These are phyloP conservation scores for Hydropsyche tenuis DNA, from an alignment of 1,140 invertebrate species.

Conservation along the genomic window DNA sequence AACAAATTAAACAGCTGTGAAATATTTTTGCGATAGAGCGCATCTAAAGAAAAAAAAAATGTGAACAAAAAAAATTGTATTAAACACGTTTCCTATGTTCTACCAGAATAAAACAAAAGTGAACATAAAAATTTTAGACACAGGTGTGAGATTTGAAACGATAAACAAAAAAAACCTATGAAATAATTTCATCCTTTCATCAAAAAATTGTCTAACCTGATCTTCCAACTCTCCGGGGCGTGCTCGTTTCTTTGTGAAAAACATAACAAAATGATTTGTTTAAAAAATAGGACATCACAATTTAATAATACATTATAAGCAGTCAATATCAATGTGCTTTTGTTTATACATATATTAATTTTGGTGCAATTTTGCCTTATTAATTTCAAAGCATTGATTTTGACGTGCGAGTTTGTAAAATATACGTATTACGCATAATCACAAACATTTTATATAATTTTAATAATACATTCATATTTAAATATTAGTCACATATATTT, in stretches of 20 bases:
- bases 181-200: conserved; percentile 25
- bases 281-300: conserved; percentile 30
- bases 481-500: conserved; percentile 22
- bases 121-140: conserved; percentile 39
- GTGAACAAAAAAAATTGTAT: conserved; percentile 2
- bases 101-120: conserved; percentile 31
- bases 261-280: conserved; percentile 44
- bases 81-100: conserved; percentile 31
- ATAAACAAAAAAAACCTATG: conserved; percentile 31
- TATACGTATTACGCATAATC: conserved; percentile 3
- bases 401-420: neutral
- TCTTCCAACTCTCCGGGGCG: conserved; percentile 49
- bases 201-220: conserved; percentile 48
- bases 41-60: conserved; percentile 28
- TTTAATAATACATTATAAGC: conserved; percentile 17
- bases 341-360: too few relatives aligned
- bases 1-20: neutral
- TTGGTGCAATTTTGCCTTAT: neutral
- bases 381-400: neutral
- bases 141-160: conserved; percentile 31
- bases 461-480: conserved; percentile 13
- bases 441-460: neutral
- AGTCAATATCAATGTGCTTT: neutral
- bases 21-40: conserved; percentile 17
- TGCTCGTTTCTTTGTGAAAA: conserved; percentile 49